These are phyloP conservation scores for Amblyteles armatorius DNA, from an alignment of 2,888 invertebrate genomes.

Conservation along the genomic window DNA sequence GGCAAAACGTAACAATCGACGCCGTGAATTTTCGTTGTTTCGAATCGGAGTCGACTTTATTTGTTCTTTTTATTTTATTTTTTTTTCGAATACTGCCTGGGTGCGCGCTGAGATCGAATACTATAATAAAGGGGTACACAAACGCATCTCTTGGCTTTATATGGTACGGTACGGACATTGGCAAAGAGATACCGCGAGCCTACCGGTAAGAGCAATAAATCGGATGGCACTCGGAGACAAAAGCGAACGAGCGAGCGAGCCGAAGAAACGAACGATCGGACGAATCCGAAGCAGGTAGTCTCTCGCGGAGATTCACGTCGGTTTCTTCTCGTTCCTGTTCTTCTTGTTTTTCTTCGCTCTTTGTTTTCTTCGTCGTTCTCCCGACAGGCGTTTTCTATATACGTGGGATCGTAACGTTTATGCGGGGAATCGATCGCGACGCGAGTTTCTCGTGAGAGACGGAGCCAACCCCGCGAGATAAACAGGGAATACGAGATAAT, in stretches of 20 bases:
- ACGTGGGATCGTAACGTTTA: slow-evolving; percentile 43
- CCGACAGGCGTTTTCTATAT: slow-evolving; percentile 15
- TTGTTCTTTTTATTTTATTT: slow-evolving; percentile 39
- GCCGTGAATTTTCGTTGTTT: slow-evolving; percentile 65
- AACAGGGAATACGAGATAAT: slow-evolving; percentile 18
- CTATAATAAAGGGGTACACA: slow-evolving; percentile 12
- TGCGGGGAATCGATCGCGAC: slow-evolving; percentile 55
- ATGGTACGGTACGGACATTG: slow-evolving; percentile 67
- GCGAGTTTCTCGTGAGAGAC: slow-evolving; percentile 8
- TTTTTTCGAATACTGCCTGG: slow-evolving; percentile 32
- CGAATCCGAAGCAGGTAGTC: slow-evolving; percentile 60
- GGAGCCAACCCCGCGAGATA: background rate
- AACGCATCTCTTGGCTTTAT: slow-evolving; percentile 60
- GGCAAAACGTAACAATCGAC: slow-evolving; percentile 68
- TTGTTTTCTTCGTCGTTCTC: slow-evolving; percentile 25
- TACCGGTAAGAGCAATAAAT: slow-evolving; percentile 70
- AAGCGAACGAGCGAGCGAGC: slow-evolving; percentile 59
- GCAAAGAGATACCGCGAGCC: slow-evolving; percentile 70
- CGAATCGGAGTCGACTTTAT: slow-evolving; percentile 50
- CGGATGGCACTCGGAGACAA: slow-evolving; percentile 71
- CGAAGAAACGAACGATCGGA: slow-evolving; percentile 29
- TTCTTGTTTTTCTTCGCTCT: slow-evolving; percentile 36
- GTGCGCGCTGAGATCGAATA: slow-evolving; percentile 34
- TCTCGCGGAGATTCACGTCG: slow-evolving; percentile 47
- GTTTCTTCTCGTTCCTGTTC: slow-evolving; percentile 17